Conservation (phyloP, 1,140 invertebrate species). For the Oreohelix idahoensis region DNA sequence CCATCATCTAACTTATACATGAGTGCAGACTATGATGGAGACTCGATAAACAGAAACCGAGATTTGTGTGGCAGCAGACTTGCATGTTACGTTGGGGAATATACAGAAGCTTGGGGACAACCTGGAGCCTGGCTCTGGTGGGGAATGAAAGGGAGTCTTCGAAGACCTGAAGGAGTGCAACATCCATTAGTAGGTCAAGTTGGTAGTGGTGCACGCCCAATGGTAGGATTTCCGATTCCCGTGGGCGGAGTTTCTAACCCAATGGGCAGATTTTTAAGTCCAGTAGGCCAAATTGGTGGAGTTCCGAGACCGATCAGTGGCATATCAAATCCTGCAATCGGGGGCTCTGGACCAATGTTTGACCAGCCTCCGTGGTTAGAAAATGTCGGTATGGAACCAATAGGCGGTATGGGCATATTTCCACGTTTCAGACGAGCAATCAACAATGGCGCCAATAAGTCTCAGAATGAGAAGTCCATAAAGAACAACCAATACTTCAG, state of each 20-base stretch:
- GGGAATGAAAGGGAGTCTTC: background rate
- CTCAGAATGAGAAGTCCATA: background rate
- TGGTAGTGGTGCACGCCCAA: background rate
- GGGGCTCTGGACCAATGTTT: background rate
- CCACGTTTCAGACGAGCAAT: background rate
- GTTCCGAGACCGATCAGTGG: background rate
- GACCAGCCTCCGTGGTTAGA: background rate
- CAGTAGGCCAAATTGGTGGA: background rate
- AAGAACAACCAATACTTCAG: conserved; percentile 6
- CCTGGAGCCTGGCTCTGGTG: conserved; percentile 29
- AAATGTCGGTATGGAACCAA: background rate
- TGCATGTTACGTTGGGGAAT: conserved; percentile 22
- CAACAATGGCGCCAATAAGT: background rate
- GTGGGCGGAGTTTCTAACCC: background rate
- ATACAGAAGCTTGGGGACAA: conserved; percentile 1
- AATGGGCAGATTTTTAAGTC: background rate
- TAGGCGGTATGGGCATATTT: background rate
- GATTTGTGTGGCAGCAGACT: background rate
- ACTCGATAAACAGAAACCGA: background rate
- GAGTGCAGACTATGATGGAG: too few species aligned
- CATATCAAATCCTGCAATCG: background rate
- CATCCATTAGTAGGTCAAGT: background rate
- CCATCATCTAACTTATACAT: background rate
- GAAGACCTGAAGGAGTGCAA: background rate
- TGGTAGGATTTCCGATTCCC: background rate